Conservation (phyloP, 2,797 vertebrate species). For the Crax fasciolata region DNA sequence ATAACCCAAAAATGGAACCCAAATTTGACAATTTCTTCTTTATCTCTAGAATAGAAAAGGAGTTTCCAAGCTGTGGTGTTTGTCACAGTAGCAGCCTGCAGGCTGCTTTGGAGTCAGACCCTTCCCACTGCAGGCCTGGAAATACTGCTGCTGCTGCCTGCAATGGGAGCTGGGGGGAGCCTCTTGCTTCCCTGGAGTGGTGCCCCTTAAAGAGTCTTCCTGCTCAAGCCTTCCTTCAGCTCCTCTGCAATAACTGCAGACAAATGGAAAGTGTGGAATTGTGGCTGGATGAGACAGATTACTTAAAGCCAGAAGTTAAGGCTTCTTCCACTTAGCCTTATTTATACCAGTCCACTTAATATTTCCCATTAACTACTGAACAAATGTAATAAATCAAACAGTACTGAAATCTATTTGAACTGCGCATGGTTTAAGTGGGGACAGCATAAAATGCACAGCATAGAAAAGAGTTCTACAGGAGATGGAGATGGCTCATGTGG, state of each 20-base stretch:
- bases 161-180: background rate
- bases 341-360: constrained; percentile 47
- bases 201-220: background rate
- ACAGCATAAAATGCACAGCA: constrained; percentile 9
- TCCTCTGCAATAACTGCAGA: background rate
- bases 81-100: background rate
- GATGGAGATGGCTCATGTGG: background rate
- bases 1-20: background rate
- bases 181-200: background rate
- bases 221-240: background rate
- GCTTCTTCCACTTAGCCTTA: background rate
- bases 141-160: background rate
- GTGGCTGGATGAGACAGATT: background rate
- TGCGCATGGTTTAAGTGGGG: constrained; percentile 2
- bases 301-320: background rate
- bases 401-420: constrained; percentile 3
- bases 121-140: background rate
- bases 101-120: background rate
- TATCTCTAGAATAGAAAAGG: background rate
- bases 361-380: constrained; percentile 42
- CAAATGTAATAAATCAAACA: constrained; percentile 21
- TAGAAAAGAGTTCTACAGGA: background rate
- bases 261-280: background rate
- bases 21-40: background rate
- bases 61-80: background rate